Evolutionary conservation across 1,140 invertebrate genomes (phyloP), one percentile per base, ranked within the genome.

Genomic region (Psix sp.): DNA sequence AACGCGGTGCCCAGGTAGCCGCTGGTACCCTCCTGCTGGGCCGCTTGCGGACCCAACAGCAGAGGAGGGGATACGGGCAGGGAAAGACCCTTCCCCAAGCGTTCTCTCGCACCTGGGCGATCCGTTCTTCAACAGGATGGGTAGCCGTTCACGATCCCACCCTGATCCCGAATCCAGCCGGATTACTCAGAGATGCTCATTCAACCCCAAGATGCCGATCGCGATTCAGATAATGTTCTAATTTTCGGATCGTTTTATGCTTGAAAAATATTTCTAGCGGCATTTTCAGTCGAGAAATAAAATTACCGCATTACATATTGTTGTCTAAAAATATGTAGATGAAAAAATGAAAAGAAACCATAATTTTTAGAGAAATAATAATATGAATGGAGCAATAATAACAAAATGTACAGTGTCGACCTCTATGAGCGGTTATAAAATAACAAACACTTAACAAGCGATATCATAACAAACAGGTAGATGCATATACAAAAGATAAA

Each of bases 31-130:
- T 74, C 66, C 65, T 63, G 75, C 76, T 72, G 76, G 45, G 76
- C 67, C 43, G 52, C 46, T 33, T 31, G 36, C 57, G 46, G 48
- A 54, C 54, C 38, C 31, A 38, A 20, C 65, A 35, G 60, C 40
- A 40, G 52, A 26, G 46, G 26, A 33, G 38, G 51, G 42, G 43
- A 45, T n/a, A 13, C 7, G 13, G 38, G 65, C 40, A 51, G 67
- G 42, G 52, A 13, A 51, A 42, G 57, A 62, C 57, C 57, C 57
- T 60, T 60, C 56, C 42, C n/a, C 56, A 49, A 66, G 49, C 59
- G 39, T 65, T 39, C 54, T 52, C 51, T 65, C 71, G 57, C 80
- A 82, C 80, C 79, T 82, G 80, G 79, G 76, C 77, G 49, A 68
- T 56, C 65, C 56, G 24, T 26, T 54, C 60, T 40, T 13, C 39